Base-by-base conservation (phyloP, 2,113 vertebrate genomes). In the Calyptommatus sinebrachiatus region DNA sequence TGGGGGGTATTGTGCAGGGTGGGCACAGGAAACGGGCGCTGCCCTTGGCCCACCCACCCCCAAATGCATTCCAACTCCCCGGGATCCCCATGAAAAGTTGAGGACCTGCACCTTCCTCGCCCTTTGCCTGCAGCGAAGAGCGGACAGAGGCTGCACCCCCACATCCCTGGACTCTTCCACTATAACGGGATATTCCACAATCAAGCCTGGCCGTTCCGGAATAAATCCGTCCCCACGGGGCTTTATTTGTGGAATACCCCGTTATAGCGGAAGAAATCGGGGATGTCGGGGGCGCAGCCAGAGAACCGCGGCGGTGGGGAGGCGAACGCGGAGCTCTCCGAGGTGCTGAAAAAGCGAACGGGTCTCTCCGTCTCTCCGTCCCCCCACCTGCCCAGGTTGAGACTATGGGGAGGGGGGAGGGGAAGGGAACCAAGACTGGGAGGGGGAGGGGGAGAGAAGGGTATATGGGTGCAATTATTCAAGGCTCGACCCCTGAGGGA, bases 1-100 rank as follows among this genome's bases (percentile, higher is more conserved):
- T 0, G 18, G 0, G 1, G 0, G 0, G 16, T 26, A 26, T 8
- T 26, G 8, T 2, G 16, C 20, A 21, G 31, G 61, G 9, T 45
- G 46, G 20, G 14, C 8, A 35, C 2, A 24, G 35, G 45, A 16
- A 21, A 3, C 8, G 26, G 8, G 57, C 41, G 1, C 28, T 35
- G n/a, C 3, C 20, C 11, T 4, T 7, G 31, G 12, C 22, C 41
- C 28, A 35, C 35, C 35, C 35, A 41, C 35, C 35, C 35, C 35
- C 35, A 2, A 41, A 5, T n/a, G 3, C 28, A 28, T 21, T 31
- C 66, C 21, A 10, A 53, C n/a, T 29, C 76, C 63, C 22, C 53
- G 1, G 35, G 29, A 65, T 26, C 35, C 18, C 45, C 10, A 57
- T 73, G 73, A 66, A 73, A 80, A 80, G 78, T 80, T 73, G 78